Percentiles rank a stretch among this genome's conserved stretches.
These are phyloP conservation scores for Crioceris asparagi DNA, from an alignment of 2,888 invertebrate genomes.

Conservation along the genomic window DNA sequence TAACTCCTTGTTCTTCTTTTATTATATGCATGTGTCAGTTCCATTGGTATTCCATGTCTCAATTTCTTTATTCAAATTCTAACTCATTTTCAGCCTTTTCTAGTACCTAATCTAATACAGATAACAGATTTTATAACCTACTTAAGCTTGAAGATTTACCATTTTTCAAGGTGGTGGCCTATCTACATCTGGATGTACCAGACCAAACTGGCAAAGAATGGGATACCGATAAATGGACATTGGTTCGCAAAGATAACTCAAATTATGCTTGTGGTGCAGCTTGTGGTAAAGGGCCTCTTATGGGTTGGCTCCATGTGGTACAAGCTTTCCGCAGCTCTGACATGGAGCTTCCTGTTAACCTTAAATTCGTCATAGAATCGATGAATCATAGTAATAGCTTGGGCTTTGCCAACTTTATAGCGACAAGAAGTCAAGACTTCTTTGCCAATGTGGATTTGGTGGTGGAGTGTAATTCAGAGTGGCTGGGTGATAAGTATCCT, in stretches of 20 bases:
- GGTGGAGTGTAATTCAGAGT: constrained; percentile 36
- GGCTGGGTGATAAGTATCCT: constrained; percentile 38
- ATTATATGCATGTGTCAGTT: too few relatives aligned
- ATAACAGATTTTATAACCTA: neutral
- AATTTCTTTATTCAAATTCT: too few relatives aligned
- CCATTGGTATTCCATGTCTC: too few relatives aligned
- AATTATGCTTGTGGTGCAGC: constrained; percentile 37
- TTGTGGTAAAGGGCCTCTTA: constrained; percentile 36
- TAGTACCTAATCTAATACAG: neutral
- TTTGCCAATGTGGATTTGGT: constrained; percentile 34
- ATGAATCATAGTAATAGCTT: constrained; percentile 34
- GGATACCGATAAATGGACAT: constrained; percentile 36
- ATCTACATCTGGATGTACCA: constrained; percentile 37
- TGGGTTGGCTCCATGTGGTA: constrained; percentile 38
- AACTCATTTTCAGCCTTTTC: neutral
- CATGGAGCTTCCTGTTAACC: constrained; percentile 36
- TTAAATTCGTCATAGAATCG: constrained; percentile 38
- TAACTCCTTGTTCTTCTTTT: too few relatives aligned
- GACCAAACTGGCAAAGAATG: constrained; percentile 30
- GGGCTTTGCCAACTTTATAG: constrained; percentile 34
- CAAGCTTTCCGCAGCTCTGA: constrained; percentile 26
- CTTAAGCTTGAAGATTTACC: neutral
- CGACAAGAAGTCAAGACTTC: constrained; percentile 31
- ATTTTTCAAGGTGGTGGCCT: constrained; percentile 30
- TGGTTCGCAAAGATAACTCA: constrained; percentile 29